Evolutionary conservation across 2,888 invertebrate species (phyloP), one percentile per base, ranked within the genome.

Genomic region (Drosophila macrothrix): DNA sequence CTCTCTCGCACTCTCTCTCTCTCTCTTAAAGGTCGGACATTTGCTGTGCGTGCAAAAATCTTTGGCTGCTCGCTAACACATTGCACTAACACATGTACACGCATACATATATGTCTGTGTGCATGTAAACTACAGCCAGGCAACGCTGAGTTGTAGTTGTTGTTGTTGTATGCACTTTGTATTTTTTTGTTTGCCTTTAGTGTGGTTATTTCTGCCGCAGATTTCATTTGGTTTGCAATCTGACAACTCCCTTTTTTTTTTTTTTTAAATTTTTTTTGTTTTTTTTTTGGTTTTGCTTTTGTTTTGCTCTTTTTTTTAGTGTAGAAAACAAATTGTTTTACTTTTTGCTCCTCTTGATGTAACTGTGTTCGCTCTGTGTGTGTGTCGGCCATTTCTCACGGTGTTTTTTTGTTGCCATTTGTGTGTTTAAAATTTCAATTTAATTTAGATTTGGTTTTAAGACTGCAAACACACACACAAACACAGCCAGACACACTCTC

Each of bases 381-480:
- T 49, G 59, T 58, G 62, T 53, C 67, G 61, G 60, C 71, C 73
- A 79, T 85, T 88, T 85, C 70, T 86, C 83, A 90, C 83, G 69
- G 67, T 53, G 12, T 7, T 19, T 50, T 50, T 49, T 49, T 66
- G 61, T 49, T 66, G 61, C 64, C 52, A 19, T 19, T 54, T 88
- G 81, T 85, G 86, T 90, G 75, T 83, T 83, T 88, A 80, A 90
- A 89, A 90, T 90, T 87, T 90, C 87, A 87, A 90, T 87, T 87
- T 90, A 87, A 87, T 87, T 90, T 90, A 89, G 87, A 90, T 87
- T 87, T 78, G 80, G 88, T 89, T 89, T 88, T 82, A 84, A 87
- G 67, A 79, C 88, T 75, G 80, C 82, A 65, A 54, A 56, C 68
- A 67, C 67, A 37, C 9, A 33, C 68, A 67, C 33, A 41, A 19